phyloP scores from a whole-genome alignment of 2,888 invertebrate genomes.

The Eumacrocentrus americanus region DNA sequence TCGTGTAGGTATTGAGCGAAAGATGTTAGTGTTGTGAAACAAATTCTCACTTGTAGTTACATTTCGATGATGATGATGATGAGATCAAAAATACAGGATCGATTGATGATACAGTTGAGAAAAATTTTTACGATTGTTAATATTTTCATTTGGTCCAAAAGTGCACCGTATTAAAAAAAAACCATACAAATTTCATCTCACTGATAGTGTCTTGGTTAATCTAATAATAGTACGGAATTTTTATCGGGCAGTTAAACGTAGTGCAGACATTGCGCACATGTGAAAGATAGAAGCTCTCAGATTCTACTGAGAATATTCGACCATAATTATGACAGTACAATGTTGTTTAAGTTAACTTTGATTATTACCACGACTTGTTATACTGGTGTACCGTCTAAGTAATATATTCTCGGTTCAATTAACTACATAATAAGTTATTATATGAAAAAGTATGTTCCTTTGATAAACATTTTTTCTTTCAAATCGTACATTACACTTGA shows the following conservation, averaged over 20 bases:
- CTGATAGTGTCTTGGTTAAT: constrained; percentile 42
- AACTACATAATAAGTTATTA: not conserved
- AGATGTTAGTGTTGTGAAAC: constrained; percentile 15
- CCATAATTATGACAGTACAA: not conserved
- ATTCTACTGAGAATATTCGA: not conserved
- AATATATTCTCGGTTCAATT: not conserved
- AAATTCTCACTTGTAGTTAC: constrained; percentile 23
- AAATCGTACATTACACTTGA: not conserved
- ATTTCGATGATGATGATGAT: constrained; percentile 28
- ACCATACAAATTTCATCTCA: constrained; percentile 46
- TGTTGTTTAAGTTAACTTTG: not conserved
- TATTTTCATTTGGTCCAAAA: constrained; percentile 44
- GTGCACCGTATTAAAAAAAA: constrained; percentile 36
- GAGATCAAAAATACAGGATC: constrained; percentile 31
- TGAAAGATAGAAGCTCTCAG: not conserved
- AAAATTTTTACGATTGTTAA: not conserved
- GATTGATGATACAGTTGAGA: constrained; percentile 14
- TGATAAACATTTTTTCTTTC: not conserved
- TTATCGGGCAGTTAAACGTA: not conserved
- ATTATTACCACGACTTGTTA: not conserved
- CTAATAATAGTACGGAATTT: not conserved
- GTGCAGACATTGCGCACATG: not conserved
- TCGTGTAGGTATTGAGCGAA: constrained; percentile 16
- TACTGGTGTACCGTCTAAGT: not conserved
- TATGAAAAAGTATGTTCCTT: not conserved